Evolutionary conservation across 2,888 invertebrate genomes (phyloP).

Genomic region (Melolontha melolontha): DNA sequence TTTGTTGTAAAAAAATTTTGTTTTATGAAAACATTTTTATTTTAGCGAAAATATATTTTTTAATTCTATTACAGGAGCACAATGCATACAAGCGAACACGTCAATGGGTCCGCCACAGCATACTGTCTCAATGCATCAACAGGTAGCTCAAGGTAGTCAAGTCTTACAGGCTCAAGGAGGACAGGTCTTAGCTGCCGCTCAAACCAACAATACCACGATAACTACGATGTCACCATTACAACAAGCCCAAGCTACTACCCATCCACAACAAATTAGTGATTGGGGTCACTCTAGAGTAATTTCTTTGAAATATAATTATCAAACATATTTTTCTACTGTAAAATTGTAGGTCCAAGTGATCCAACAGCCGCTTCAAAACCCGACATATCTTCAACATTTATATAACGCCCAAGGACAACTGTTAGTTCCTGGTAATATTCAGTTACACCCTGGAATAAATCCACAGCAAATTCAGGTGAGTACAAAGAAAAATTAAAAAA

Average conservation of each 20-base stretch:
- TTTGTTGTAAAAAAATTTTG: too few relatives aligned
- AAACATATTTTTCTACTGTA: conserved; percentile 1
- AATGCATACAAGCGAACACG: conserved; percentile 60
- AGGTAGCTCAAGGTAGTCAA: conserved; percentile 64
- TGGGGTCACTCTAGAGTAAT: conserved; percentile 75
- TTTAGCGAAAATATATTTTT: too few relatives aligned
- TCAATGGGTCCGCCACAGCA: conserved; percentile 64
- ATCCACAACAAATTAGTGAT: conserved; percentile 74
- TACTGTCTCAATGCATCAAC: conserved; percentile 69
- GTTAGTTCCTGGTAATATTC: conserved; percentile 84
- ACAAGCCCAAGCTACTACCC: conserved; percentile 69
- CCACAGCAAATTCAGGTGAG: conserved; percentile 81
- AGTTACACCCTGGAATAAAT: conserved; percentile 81
- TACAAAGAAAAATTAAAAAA: conserved; percentile 12
- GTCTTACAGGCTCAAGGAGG: conserved; percentile 66
- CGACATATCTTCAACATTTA: conserved; percentile 82
- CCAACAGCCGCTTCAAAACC: conserved; percentile 82
- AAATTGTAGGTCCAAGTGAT: conserved; percentile 78
- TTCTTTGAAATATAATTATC: neutral
- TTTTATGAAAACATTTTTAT: too few relatives aligned
- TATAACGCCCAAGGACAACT: conserved; percentile 85
- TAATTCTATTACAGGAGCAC: conserved; percentile 54
- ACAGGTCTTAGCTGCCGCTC: conserved; percentile 59
- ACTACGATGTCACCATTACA: conserved; percentile 84
- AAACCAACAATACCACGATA: conserved; percentile 71